These are phyloP conservation scores for Caretta caretta DNA, from an alignment of 2,113 vertebrate genomes.

Conservation along the genomic window DNA sequence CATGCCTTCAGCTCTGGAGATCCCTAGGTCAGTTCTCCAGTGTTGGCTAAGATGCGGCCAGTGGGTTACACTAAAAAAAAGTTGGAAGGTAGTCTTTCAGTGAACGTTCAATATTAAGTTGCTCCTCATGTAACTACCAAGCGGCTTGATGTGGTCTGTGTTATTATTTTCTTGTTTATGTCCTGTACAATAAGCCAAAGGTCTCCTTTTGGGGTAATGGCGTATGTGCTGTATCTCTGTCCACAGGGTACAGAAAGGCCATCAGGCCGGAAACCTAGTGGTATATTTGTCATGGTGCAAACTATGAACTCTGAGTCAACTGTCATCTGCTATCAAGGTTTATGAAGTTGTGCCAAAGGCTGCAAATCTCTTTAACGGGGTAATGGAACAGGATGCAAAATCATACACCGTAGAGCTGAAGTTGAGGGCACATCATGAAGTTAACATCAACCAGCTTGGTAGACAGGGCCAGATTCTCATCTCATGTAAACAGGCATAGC, in stretches of 20 bases:
- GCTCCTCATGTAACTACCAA: fast-evolving
- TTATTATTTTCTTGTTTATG: fast-evolving
- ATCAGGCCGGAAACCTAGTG: not conserved
- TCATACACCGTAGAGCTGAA: not conserved
- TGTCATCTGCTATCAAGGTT: not conserved
- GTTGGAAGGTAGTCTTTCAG: not conserved
- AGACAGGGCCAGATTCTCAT: not conserved
- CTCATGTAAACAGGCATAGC: fast-evolving
- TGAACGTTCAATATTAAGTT: not conserved
- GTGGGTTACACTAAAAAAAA: not conserved
- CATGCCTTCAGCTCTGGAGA: not conserved
- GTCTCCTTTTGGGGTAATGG: fast-evolving
- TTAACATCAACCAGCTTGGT: not conserved
- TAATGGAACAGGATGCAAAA: not conserved
- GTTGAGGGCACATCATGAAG: not conserved
- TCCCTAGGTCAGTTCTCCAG: fast-evolving
- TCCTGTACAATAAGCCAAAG: fast-evolving
- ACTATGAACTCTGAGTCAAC: not conserved
- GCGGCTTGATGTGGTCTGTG: fast-evolving
- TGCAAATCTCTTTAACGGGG: fast-evolving
- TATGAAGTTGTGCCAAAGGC: not conserved
- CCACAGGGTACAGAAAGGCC: fast-evolving
- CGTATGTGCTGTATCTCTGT: fast-evolving
- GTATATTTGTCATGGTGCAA: fast-evolving
- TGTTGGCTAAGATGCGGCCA: no score